Conservation (phyloP, 1,140 invertebrate species). For the Venustaconcha ellipsiformis region DNA sequence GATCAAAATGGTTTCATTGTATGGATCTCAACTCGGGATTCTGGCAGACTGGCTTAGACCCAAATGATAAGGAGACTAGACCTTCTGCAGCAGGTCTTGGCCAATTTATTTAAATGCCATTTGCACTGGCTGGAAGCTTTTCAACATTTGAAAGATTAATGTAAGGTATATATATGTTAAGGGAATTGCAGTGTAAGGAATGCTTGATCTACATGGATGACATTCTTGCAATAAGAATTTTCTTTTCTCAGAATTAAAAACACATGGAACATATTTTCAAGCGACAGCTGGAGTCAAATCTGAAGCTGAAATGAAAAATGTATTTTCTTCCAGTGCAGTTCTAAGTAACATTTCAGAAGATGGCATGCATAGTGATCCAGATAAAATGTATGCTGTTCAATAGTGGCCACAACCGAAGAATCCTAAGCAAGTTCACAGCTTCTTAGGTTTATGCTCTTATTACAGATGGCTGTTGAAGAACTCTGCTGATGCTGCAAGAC, state of each 20-base stretch:
- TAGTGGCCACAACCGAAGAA: conserved; percentile 32
- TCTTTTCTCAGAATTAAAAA: conserved; percentile 3
- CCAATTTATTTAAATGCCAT: conserved; percentile 16
- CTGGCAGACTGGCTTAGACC: conserved; percentile 28
- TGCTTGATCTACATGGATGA: conserved; percentile 39
- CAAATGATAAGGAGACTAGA: conserved; percentile 57
- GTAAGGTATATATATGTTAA: conserved; percentile 28
- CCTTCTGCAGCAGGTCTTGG: conserved; percentile 8
- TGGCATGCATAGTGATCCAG: conserved; percentile 2
- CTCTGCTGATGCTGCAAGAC: conserved; percentile 7
- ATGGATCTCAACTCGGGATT: conserved; percentile 44
- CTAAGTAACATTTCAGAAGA: conserved; percentile 14
- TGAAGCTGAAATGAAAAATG: conserved; percentile 31
- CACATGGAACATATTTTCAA: conserved; percentile 24
- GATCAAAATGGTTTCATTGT: not conserved
- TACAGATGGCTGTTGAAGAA: too few relatives aligned
- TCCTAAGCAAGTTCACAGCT: too few relatives aligned
- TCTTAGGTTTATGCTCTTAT: too few relatives aligned
- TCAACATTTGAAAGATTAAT: conserved; percentile 37
- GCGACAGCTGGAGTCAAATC: conserved; percentile 10
- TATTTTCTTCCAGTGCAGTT: conserved; percentile 29
- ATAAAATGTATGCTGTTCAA: conserved; percentile 4
- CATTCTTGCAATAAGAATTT: conserved; percentile 15
- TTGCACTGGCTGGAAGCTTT: conserved; percentile 24
- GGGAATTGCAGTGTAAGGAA: conserved; percentile 23